Base-by-base conservation (phyloP, 1,140 invertebrate species). In the Lepidotrigona ventralis region DNA sequence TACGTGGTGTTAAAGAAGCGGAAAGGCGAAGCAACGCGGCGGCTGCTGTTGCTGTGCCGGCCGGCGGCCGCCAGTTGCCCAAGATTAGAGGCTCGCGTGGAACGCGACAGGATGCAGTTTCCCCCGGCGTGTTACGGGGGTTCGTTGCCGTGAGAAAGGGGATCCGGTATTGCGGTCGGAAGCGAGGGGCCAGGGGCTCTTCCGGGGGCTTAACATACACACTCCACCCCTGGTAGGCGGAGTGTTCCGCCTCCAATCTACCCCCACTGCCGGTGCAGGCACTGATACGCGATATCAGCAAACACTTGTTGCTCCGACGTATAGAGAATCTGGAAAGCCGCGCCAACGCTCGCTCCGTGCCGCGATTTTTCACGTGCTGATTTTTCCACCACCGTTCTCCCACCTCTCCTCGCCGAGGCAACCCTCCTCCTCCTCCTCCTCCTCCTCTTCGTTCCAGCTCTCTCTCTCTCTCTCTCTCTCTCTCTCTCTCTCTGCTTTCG, bases 211-310 rank as follows among this genome's bases (percentile, higher is more conserved):
- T 81, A 84, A 86, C 87, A 76, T 78, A 84, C 91, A 88, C 91
- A 92, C 91, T 92, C 91, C 91, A 92, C 91, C 91, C 91, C 83
- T 85, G 73, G 88, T 86, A 88, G 91, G 91, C 91, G 91, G 91
- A 88, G 91, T 90, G 84, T 86, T 88, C 86, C 86, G 87, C 85
- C 87, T 86, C 90, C 88, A 85, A 83, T 85, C 84, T 81, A 71
- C 84, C 86, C 88, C 90, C 84, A 89, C 91, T 83, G 78, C 76
- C 72, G 46, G 33, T 72, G 78, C 69, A 79, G 80, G 89, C 83
- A 91, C 91, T 92, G 93, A 94, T 94, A 93, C 93, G 93, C 93
- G 93, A 93, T 94, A 94, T 94, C 93, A 93, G 85, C 88, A 83
- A 92, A 92, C 93, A 94, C 93, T 94, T 94, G 93, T 94, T 94